Percentiles rank a stretch among this genome's conserved stretches.
Evolutionary conservation across 2,888 invertebrate genomes (phyloP).

Genomic region (Oxystoma pomonae): DNA sequence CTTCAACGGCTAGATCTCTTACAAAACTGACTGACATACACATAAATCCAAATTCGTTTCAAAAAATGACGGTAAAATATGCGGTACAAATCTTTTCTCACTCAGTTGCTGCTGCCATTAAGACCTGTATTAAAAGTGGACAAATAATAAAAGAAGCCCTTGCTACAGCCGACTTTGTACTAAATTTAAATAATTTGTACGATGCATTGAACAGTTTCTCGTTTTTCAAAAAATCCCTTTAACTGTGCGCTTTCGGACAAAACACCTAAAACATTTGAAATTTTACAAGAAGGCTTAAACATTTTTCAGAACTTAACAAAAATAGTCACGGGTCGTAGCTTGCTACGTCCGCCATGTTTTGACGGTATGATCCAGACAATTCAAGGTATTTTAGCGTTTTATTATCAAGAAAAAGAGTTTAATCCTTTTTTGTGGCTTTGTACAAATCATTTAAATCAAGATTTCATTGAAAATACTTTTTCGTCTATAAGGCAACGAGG

Average conservation of each 20-base stretch:
- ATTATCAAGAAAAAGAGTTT: not conserved
- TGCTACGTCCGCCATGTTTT: not conserved
- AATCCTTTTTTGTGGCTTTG: not conserved
- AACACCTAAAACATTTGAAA: not conserved
- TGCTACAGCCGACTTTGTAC: no score
- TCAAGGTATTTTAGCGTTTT: not conserved
- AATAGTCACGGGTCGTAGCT: not conserved
- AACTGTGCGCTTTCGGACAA: not conserved
- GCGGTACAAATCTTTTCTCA: constrained; percentile 7
- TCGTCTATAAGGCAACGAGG: no score
- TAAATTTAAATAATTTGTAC: no score
- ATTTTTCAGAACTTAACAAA: not conserved
- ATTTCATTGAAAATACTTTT: no score
- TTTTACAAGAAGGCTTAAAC: not conserved
- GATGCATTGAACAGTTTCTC: no score
- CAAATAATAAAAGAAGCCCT: not conserved
- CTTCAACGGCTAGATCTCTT: not conserved
- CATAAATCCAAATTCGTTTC: constrained; percentile 2
- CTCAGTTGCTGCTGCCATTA: constrained; percentile 1
- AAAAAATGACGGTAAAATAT: constrained; percentile 4
- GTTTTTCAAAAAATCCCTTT: not conserved
- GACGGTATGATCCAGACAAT: not conserved
- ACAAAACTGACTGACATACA: constrained; percentile 2
- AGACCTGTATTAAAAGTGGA: not conserved
- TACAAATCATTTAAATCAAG: no score